Conservation (phyloP, 2,888 invertebrate genomes). For the Petrolisthes cinctipes region DNA sequence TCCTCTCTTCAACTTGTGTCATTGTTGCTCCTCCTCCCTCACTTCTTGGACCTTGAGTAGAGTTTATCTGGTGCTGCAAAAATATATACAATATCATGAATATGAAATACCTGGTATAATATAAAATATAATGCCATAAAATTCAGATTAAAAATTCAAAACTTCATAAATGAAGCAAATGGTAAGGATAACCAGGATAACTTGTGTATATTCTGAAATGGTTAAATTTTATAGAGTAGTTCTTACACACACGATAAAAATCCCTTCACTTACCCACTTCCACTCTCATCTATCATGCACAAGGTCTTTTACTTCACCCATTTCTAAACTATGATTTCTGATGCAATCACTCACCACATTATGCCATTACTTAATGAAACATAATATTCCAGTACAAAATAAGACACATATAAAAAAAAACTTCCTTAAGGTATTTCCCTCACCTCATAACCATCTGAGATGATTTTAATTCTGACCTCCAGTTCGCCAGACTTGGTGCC, state of each 20-base stretch:
- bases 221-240: too few relatives aligned
- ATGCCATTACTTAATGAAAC: too few relatives aligned
- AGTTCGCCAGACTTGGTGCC: conserved; percentile 72
- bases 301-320: too few relatives aligned
- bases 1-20: conserved; percentile 19
- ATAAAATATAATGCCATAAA: background rate
- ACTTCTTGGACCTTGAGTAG: background rate
- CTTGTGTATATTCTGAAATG: too few relatives aligned
- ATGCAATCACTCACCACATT: background rate
- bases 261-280: too few relatives aligned
- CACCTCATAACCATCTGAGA: conserved; percentile 69
- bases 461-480: conserved; percentile 71
- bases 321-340: too few relatives aligned
- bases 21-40: background rate
- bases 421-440: background rate
- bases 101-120: background rate
- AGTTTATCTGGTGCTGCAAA: conserved; percentile 31
- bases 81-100: background rate
- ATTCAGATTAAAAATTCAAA: too few relatives aligned
- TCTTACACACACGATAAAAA: too few relatives aligned
- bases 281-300: too few relatives aligned
- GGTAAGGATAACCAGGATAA: too few relatives aligned
- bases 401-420: background rate
- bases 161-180: too few relatives aligned
- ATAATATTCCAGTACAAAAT: background rate